Evolutionary conservation across 2,113 vertebrate genomes (phyloP).

Genomic region (Neolamprologus caudopunctatus): DNA sequence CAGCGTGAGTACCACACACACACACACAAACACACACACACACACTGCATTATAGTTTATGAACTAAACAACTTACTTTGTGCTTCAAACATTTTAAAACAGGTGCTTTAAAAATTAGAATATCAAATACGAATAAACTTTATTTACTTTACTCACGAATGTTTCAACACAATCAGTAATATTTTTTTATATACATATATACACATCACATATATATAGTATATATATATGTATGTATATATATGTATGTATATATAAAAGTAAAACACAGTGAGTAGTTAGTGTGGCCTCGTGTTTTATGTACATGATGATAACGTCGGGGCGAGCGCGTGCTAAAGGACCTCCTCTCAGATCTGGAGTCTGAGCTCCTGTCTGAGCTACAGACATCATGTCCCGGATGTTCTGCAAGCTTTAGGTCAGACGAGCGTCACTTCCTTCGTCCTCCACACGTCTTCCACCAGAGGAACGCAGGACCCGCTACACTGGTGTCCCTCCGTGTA

Average conservation of each 20-base stretch:
- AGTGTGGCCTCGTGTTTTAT: neutral
- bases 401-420: neutral
- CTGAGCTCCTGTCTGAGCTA: neutral
- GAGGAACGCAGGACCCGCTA: neutral
- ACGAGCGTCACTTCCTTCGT: neutral
- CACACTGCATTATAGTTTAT: neutral
- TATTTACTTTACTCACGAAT: neutral
- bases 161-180: neutral
- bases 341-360: neutral
- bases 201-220: fast-evolving
- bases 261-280: neutral
- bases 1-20: neutral
- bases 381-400: neutral
- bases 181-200: fast-evolving
- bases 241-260: fast-evolving
- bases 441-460: neutral
- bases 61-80: neutral
- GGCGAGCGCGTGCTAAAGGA: neutral
- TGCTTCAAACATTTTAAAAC: neutral
- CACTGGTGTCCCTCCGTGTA: neutral
- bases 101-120: neutral
- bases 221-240: fast-evolving
- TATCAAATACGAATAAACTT: neutral
- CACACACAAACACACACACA: neutral
- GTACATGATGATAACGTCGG: neutral